Percentiles rank a stretch among this genome's conserved stretches.
Evolutionary conservation across 2,113 vertebrate species (phyloP).

Genomic region (Hemicordylus capensis): DNA sequence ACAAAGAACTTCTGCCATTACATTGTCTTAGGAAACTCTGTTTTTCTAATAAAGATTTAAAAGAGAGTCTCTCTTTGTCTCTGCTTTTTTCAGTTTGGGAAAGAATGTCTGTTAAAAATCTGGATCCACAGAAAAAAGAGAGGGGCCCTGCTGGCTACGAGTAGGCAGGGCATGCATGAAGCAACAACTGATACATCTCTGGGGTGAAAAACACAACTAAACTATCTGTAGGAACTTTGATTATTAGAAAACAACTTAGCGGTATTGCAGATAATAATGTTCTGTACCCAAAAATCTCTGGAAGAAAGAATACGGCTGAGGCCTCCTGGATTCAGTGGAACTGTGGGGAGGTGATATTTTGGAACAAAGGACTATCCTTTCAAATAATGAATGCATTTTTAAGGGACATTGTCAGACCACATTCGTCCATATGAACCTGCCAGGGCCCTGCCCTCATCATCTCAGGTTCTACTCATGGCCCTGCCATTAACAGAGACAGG

Average conservation of each 20-base stretch:
- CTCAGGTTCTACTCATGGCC: no score
- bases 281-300: neutral
- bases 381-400: neutral
- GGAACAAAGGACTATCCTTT: constrained; percentile 6
- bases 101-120: neutral
- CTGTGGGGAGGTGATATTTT: neutral
- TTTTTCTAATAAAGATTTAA: constrained; percentile 37
- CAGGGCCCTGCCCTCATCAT: no score
- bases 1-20: constrained; percentile 30
- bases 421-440: no score
- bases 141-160: neutral
- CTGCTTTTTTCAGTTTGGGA: neutral
- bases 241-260: constrained; percentile 46
- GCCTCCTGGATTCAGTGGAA: neutral
- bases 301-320: neutral
- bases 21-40: constrained; percentile 16
- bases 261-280: neutral
- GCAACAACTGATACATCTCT: neutral
- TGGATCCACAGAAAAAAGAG: neutral
- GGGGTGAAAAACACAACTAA: constrained; percentile 39
- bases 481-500: no score
- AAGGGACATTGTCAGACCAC: neutral
- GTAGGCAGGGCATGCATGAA: neutral
- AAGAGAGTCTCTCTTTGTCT: neutral
- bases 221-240: constrained; percentile 26